Evolutionary conservation across 2,888 invertebrate species (phyloP), one percentile per base, ranked within the genome.

Genomic region (Neoaliturus tenellus): DNA sequence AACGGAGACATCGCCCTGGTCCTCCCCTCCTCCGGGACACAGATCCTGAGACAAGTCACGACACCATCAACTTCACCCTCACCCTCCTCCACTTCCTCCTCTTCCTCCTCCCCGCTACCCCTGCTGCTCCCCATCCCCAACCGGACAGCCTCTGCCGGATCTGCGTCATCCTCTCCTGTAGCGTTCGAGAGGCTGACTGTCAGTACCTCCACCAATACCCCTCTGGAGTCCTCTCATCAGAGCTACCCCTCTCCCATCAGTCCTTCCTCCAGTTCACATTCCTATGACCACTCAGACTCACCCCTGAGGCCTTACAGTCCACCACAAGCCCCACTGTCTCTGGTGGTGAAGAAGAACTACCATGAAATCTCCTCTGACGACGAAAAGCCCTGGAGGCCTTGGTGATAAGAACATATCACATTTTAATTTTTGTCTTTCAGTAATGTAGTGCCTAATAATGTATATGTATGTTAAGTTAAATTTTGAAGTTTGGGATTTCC

Each of bases 1-100:
- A 97, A 96, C 89, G 97, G 97, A 0, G 96, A 96, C 90, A 95
- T 97, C 86, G 96, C 97, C 0, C 91, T 97, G 23, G 95, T 97
- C 0, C 89, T 97, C 83, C 96, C 96, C 0, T 86, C 88, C 41
- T 85, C 69, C 41, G 85, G n/a, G 82, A 86, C 62, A 83, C 87
- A 62, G 71, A 81, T 81, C 28, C 51, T 81, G 0, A 25, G 81
- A 14, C 81, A 81, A 51, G 81, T 81, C n/a, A 91, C 93, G 28
- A 92, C 92, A 48, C 89, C 90, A 1, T 86, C 88, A 0, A 90
- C 86, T 8, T 85, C 85, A 35, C 86, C 82, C 41, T 91, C 67
- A 91, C 90, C 84, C 86, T 91, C 91, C 6, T 90, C 90, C 0
- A 90, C 92, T 0, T 89, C 91, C 12, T 89, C 90, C 1, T 88